These are phyloP conservation scores for Drosophila tropicalis DNA, from an alignment of 1,140 invertebrate genomes.

Conservation along the genomic window DNA sequence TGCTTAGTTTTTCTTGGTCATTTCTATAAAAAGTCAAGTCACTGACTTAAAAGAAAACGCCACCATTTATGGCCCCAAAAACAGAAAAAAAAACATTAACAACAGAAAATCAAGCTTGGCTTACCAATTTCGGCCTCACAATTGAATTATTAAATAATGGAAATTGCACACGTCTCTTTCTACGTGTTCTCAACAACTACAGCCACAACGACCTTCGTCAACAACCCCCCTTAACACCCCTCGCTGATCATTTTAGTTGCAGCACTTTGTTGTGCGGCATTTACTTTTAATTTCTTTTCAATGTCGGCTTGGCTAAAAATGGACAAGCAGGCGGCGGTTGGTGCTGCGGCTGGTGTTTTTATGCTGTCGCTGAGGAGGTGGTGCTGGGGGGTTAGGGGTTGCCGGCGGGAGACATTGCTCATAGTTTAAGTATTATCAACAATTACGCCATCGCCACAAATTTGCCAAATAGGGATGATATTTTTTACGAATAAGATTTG, in stretches of 20 bases:
- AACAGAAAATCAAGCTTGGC: conserved; percentile 45
- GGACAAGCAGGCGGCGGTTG: conserved; percentile 39
- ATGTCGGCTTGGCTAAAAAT: conserved; percentile 71
- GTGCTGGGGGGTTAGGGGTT: background rate
- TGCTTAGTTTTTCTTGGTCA: background rate
- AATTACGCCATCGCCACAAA: conserved; percentile 67
- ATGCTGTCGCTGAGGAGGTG: background rate
- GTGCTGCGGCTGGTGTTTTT: conserved; percentile 42
- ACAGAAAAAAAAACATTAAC: conserved; percentile 22
- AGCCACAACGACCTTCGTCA: conserved; percentile 12
- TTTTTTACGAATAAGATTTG: background rate
- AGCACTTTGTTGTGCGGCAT: conserved; percentile 44
- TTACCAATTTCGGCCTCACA: conserved; percentile 51
- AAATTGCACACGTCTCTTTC: conserved; percentile 22
- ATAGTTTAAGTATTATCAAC: conserved; percentile 67
- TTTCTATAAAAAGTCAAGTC: conserved; percentile 50
- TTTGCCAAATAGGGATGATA: conserved; percentile 44
- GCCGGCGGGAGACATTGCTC: conserved; percentile 34
- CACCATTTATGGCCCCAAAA: conserved; percentile 49
- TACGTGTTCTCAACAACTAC: conserved; percentile 17
- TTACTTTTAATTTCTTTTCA: conserved; percentile 82
- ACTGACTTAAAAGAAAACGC: conserved; percentile 51
- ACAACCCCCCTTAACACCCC: background rate
- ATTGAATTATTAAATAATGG: conserved; percentile 56
- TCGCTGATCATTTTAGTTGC: background rate